Evolutionary conservation across 2,113 vertebrate species (phyloP).

Genomic region (Datnioides undecimradiatus): DNA sequence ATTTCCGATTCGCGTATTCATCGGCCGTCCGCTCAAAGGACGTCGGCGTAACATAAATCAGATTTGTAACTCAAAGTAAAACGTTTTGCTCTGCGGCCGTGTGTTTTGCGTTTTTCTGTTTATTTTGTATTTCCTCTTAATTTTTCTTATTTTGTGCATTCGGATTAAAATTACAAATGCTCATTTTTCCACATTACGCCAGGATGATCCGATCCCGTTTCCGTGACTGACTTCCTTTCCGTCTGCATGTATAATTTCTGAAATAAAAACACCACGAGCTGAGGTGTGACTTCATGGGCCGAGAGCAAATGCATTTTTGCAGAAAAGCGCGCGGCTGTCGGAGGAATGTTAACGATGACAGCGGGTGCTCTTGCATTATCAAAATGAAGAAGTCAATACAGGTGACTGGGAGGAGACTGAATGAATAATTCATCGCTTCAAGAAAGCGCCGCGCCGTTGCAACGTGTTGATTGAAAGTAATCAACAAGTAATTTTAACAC

Average conservation of each 20-base stretch:
- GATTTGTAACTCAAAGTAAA: too few relatives aligned
- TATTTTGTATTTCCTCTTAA: background rate
- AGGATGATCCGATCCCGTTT: background rate
- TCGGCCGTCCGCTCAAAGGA: background rate
- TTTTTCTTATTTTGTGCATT: background rate
- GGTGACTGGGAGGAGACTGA: background rate
- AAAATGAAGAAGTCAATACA: background rate
- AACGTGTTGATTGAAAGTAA: conserved; percentile 8
- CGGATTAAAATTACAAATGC: background rate
- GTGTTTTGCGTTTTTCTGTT: too few relatives aligned
- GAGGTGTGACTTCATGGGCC: background rate
- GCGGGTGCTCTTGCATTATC: conserved; percentile 7
- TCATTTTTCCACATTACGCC: background rate
- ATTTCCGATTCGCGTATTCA: background rate
- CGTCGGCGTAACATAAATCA: background rate
- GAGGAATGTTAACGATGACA: conserved; percentile 8
- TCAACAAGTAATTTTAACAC: background rate
- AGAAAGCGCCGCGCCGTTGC: background rate
- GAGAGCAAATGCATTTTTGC: background rate
- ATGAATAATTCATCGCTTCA: background rate
- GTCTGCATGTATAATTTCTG: conserved; percentile 4
- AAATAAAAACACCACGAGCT: background rate
- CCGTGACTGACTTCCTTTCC: background rate
- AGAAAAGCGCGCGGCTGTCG: background rate
- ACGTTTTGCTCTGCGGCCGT: too few relatives aligned